Evolutionary conservation across 2,888 invertebrate genomes (phyloP).

Genomic region (Ichneumoninae sp.): DNA sequence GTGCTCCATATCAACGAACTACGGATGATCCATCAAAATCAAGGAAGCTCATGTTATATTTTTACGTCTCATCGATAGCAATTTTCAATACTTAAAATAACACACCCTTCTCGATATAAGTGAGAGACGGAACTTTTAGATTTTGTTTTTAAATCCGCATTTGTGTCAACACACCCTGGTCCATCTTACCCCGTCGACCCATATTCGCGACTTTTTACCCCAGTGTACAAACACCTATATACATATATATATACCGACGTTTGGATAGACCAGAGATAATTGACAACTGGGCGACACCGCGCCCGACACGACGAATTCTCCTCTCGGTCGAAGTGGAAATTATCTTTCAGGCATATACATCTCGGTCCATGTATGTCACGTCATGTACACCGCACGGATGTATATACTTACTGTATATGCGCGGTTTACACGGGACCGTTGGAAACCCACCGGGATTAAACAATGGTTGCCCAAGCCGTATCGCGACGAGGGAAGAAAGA

Average conservation of each 20-base stretch:
- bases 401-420: neutral
- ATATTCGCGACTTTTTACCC: too few species aligned
- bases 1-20: too few species aligned
- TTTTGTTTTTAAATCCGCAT: too few species aligned
- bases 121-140: too few species aligned
- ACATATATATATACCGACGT: neutral
- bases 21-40: too few species aligned
- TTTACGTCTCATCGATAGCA: too few species aligned
- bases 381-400: neutral
- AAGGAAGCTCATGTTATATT: too few species aligned
- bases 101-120: too few species aligned
- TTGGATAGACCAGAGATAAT: constrained; percentile 43
- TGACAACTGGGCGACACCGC: constrained; percentile 45
- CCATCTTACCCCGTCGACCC: too few species aligned
- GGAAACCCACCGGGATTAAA: constrained; percentile 33
- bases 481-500: constrained; percentile 2
- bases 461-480: constrained; percentile 53
- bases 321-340: constrained; percentile 50
- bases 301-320: constrained; percentile 49
- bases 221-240: too few species aligned
- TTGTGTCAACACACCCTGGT: too few species aligned
- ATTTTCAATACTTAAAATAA: too few species aligned
- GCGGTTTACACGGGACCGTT: constrained; percentile 8
- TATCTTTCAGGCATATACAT: constrained; percentile 41
- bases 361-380: neutral